Evolutionary conservation across 2,888 invertebrate genomes (phyloP), one percentile per base, ranked within the genome.

Genomic region (Sisyra terminalis): DNA sequence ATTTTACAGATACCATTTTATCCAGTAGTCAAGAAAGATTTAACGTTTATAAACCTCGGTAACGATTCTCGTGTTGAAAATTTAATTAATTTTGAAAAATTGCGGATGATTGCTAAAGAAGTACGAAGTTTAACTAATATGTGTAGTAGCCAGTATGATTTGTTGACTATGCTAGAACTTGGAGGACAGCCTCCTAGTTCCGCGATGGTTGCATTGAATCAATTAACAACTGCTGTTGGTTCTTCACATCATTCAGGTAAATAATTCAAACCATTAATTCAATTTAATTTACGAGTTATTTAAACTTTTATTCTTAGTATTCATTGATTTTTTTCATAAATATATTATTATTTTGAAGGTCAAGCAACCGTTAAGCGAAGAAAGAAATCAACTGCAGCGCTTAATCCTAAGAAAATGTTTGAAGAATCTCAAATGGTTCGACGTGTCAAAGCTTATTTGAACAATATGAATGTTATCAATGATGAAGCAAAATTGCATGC

Each of bases 371-470:
- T 90, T 1, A 92, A 90, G 57, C 68, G 89, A 51, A 73, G 90
- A 51, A 89, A 90, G 63, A 86, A 90, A 58, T 83, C 90, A 0
- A 75, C 85, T 24, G 83, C 89, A 18, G 84, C 88, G 3, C 89
- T 89, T 2, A 94, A 96, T 64, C 88, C 90, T 41, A 94, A 94
- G 65, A 94, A 93, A 63, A 94, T 96, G 93, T 96, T 92, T 62
- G 96, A 96, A 63, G 94, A 96, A 68, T 93, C 96, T 24, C 92
- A 96, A 66, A 97, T 97, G 97, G 93, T 94, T 44, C 74, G 96
- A 24, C 72, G 94, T 44, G 96, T 97, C 4, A 93, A 96, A 60
- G 87, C 96, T 2, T 98, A 98, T 65, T 71, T 98, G 46, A 83
- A 84, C 50, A 84, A 88, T 53, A 78, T 97, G 71, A 83, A 88